Base-by-base conservation (phyloP, 2,888 invertebrate genomes). In the Drosophila testacea region DNA sequence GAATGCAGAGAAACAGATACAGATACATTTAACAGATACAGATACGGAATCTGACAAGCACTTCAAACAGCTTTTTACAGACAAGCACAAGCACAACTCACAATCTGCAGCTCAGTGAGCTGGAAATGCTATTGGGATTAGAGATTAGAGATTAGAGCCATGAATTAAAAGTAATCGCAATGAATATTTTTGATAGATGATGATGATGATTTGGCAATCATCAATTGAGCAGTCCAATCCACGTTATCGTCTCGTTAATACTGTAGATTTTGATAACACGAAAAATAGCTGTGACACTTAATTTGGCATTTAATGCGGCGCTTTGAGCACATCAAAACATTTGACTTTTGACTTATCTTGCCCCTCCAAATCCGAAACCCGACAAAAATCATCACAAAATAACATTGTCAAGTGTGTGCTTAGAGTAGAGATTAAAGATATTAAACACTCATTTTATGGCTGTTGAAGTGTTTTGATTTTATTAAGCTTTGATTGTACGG, bases 151-250 rank as follows among this genome's bases (percentile, higher is more conserved):
- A 70, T 77, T 77, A 73, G 56, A 69, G 73, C 65, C 65, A 44
- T 74, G 77, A 73, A 79, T 71, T 77, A 74, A 67, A 71, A 69
- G 73, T 88, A 85, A 88, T 85, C 83, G 75, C 75, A 81, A 59
- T 76, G 74, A 77, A 77, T 80, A 34, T 57, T 81, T 72, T 66
- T 69, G 79, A 77, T 70, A 55, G 50, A 50, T 36, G 50, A 34
- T 34, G 55, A 32, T 34, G 74, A 77, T 73, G 70, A 85, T 85
- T 76, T 73, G 74, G 69, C 71, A 69, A 68, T 63, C 66, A 71
- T 41, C 56, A 60, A 54, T 69, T 64, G 60, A 39, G 41, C 44
- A 34, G 56, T 61, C 59, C 48, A 62, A 55, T 72, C 55, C 66
- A 67, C 64, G 64, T 51, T 69, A 71, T 71, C 62, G 44, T 64